phyloP scores from a whole-genome alignment of 2,888 invertebrate species.

The Xylocampa areola region DNA sequence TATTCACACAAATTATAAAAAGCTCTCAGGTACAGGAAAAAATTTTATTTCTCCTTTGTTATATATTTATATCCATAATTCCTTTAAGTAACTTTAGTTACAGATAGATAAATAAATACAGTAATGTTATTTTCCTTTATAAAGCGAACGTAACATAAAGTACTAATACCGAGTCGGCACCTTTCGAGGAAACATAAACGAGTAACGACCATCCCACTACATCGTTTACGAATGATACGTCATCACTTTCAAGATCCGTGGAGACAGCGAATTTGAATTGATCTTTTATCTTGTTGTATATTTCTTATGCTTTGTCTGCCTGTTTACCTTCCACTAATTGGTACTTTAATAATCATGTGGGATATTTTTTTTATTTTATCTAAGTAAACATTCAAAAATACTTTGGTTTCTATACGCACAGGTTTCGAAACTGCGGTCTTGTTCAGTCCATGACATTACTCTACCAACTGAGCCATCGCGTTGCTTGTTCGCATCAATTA shows the following conservation, averaged over 20 bases:
- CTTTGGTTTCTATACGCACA: too few species aligned
- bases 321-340: too few species aligned
- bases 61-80: background rate
- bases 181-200: conserved; percentile 35
- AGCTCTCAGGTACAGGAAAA: too few species aligned
- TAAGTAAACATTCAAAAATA: too few species aligned
- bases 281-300: background rate
- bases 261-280: conserved; percentile 25
- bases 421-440: too few species aligned
- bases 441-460: too few species aligned
- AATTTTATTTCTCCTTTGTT: too few species aligned
- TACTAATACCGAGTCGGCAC: conserved; percentile 14
- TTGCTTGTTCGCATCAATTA: too few species aligned
- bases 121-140: conserved; percentile 5
- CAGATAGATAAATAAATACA: conserved; percentile 1
- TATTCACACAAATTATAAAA: too few species aligned
- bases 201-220: conserved; percentile 51
- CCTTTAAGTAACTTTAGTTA: background rate
- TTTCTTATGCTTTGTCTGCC: background rate
- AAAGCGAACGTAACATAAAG: conserved; percentile 14
- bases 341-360: too few species aligned
- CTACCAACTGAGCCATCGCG: too few species aligned
- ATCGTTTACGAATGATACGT: conserved; percentile 36
- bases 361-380: too few species aligned
- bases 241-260: conserved; percentile 35